A percentile compares a stretch with the other conserved stretches of the same genome.
phyloP scores from a whole-genome alignment of 2,113 vertebrate species.

The Silurus meridionalis region DNA sequence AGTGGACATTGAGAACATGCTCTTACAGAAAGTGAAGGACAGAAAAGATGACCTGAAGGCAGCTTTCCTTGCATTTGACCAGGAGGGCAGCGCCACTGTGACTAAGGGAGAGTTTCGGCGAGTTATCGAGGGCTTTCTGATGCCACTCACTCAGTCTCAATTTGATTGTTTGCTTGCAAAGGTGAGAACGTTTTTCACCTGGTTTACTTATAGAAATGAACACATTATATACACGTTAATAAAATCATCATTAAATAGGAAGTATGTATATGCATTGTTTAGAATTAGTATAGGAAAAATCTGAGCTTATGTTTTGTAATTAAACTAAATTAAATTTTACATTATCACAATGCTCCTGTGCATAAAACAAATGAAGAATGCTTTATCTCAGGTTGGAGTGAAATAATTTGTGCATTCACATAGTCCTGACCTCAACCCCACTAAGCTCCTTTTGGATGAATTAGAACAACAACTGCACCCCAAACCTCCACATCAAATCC shows the following conservation, averaged over 20 bases:
- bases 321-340: background rate
- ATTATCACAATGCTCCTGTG: background rate
- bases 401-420: background rate
- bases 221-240: background rate
- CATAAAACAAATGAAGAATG: background rate
- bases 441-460: background rate
- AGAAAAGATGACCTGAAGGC: slow-evolving; percentile 65
- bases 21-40: slow-evolving; percentile 61
- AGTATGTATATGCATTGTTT: background rate
- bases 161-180: slow-evolving; percentile 65
- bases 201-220: background rate
- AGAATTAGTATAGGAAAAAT: background rate
- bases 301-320: too few relatives aligned
- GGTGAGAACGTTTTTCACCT: slow-evolving; percentile 51
- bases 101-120: slow-evolving; percentile 65
- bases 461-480: background rate
- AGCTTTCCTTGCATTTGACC: slow-evolving; percentile 65
- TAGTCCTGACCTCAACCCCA: background rate
- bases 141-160: slow-evolving; percentile 63
- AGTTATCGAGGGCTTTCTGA: slow-evolving; percentile 60
- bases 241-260: background rate
- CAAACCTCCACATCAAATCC: background rate
- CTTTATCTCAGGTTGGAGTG: background rate
- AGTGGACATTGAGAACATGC: slow-evolving; percentile 59
- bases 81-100: slow-evolving; percentile 54